Conservation (phyloP, 2,888 invertebrate genomes). For the Brachylomia viminalis region DNA sequence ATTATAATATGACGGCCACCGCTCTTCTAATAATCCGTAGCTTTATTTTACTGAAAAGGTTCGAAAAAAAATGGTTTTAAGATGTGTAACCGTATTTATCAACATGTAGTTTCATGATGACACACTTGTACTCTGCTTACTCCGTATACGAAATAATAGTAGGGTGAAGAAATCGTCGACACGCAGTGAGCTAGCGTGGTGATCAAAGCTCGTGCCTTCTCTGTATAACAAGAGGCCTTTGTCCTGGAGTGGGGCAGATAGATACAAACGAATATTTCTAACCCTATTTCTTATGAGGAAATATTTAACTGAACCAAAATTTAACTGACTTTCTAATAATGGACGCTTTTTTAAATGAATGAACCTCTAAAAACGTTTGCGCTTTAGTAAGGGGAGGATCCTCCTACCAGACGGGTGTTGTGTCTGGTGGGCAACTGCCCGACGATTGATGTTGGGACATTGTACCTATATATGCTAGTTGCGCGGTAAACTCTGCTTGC, state of each 20-base stretch:
- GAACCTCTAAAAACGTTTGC: no score
- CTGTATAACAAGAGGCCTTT: neutral
- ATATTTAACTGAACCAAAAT: no score
- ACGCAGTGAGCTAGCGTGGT: neutral
- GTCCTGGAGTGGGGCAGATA: neutral
- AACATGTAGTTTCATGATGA: neutral
- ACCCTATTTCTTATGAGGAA: no score
- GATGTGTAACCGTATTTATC: constrained; percentile 4
- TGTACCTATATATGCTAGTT: no score
- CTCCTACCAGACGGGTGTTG: no score
- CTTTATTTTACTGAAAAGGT: neutral
- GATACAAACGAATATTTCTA: no score
- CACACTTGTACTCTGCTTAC: neutral
- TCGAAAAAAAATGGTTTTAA: neutral
- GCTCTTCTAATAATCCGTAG: neutral
- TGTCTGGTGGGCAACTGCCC: no score
- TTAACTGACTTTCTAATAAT: no score
- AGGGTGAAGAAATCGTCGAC: neutral
- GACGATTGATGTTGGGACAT: no score
- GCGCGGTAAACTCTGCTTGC: no score
- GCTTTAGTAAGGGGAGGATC: no score
- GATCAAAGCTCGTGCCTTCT: neutral
- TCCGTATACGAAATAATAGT: neutral
- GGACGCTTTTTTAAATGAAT: no score
- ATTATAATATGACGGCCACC: neutral